Evolutionary conservation across 2,113 vertebrate species (phyloP), one percentile per base, ranked within the genome.

Genomic region (Neopipo cinnamomea): DNA sequence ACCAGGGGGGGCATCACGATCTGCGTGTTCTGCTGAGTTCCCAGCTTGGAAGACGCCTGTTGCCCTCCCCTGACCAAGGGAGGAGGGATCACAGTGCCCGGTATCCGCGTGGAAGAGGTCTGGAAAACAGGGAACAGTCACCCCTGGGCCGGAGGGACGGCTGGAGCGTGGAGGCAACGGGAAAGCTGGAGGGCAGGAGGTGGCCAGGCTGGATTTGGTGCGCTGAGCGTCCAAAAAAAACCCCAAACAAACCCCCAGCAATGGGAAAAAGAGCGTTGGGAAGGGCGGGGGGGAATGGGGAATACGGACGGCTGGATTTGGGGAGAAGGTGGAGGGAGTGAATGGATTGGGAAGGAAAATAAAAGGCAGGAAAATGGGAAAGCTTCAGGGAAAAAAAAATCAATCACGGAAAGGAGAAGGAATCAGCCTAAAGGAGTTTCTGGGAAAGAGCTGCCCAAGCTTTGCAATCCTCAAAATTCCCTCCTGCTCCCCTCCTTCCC

Each of bases 1-100:
- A 99, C 99, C 25, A 99, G 97, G 3, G 99, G 99, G 1, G 99
- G 99, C 99, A 99, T 99, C 68, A 99, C 98, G 28, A 99, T 98
- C 96, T 99, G 99, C 5, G 99, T 97, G 96, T 97, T 99, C 55
- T 99, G 97, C 92, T 98, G 98, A 1, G 98, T 97, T 56, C 99
- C 98, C 72, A 98, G 92, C 88, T 99, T 99, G 37, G 99, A 97
- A 37, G 98, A 98, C 39, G 98, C 59, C 93, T 99, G 99, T 76
- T 99, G 98, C 28, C 99, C 99, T 20, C 99, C 99, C 3, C 99
- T 98, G 81, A 99, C 99, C 98, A 99, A 90, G 1, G 99, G 99
- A 18, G 99, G 99, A 9, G 99, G 99, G 83, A 99, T 99, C 88
- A 99, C 98, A 5, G 98, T 98, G 96, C 99, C 98, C 1, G 99